These are phyloP conservation scores for Erethizon dorsatum DNA, from an alignment of 2,797 vertebrate species.

Conservation along the genomic window DNA sequence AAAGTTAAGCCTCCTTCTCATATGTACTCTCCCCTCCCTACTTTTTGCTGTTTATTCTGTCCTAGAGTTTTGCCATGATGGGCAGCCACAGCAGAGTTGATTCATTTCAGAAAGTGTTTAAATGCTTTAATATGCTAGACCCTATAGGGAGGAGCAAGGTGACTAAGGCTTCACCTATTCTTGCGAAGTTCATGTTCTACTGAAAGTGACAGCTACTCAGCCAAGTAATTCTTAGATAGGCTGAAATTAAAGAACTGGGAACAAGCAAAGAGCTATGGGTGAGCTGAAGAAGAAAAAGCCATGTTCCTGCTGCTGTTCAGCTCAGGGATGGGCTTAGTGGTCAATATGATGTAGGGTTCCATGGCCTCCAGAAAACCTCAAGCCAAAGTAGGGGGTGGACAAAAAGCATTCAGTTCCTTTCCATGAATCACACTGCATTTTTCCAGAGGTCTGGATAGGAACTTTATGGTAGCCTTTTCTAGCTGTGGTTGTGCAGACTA, in stretches of 20 bases:
- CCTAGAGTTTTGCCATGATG: background rate
- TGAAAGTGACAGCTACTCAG: background rate
- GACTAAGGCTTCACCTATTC: background rate
- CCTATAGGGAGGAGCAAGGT: background rate
- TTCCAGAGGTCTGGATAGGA: background rate
- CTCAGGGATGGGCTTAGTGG: background rate
- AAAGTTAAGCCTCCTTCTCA: background rate
- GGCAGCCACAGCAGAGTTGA: background rate
- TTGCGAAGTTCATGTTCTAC: background rate
- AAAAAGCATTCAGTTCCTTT: background rate
- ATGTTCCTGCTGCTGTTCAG: background rate
- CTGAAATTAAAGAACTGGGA: background rate
- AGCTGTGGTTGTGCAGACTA: background rate
- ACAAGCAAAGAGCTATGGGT: background rate
- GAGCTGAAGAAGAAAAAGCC: background rate
- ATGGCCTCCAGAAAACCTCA: background rate
- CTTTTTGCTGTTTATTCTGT: background rate
- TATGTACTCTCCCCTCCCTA: background rate
- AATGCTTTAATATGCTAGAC: background rate
- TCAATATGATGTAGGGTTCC: background rate
- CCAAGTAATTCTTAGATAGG: background rate
- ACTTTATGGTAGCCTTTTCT: background rate
- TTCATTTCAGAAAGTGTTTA: slow-evolving; percentile 9
- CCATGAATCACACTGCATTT: background rate
- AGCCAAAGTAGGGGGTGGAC: background rate